phyloP scores from a whole-genome alignment of 23 tunicate species.

The Oikopleura vanhoeffeni region DNA sequence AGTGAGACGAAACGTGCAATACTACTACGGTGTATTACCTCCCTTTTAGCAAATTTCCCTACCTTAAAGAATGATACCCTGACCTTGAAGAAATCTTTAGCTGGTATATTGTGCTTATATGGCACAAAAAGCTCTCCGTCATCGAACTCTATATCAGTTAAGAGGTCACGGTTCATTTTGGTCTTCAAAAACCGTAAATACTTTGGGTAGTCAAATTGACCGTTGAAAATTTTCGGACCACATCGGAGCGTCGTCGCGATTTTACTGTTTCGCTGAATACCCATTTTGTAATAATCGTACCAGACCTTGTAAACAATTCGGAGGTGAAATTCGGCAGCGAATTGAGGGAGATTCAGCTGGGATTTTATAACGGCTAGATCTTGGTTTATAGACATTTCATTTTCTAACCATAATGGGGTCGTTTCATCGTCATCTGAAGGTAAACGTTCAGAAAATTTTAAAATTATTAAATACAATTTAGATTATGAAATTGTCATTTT shows the following conservation, averaged over 20 bases:
- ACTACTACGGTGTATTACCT: neutral
- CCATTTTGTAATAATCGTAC: neutral
- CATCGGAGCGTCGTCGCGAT: neutral
- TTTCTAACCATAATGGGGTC: neutral
- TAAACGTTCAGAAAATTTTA: too few relatives aligned
- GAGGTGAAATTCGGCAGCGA: neutral
- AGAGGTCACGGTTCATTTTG: neutral
- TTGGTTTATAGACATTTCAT: neutral
- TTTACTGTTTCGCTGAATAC: neutral
- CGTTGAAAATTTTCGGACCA: neutral
- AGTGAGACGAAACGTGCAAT: slow-evolving; percentile 6
- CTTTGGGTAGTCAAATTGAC: neutral
- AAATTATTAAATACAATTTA: too few relatives aligned
- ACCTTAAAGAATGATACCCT: slow-evolving; percentile 1
- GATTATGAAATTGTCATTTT: too few relatives aligned
- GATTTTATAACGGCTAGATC: neutral
- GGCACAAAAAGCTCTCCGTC: neutral
- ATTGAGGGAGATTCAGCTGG: neutral
- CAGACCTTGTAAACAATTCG: neutral
- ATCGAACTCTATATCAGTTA: neutral
- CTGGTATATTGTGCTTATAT: neutral
- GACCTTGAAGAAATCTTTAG: slow-evolving; percentile 15
- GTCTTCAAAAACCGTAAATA: neutral
- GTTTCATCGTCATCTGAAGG: neutral
- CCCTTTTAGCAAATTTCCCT: neutral